These are phyloP conservation scores for Trochalopteron elliotii DNA, from an alignment of 2,113 vertebrate species.

Conservation along the genomic window DNA sequence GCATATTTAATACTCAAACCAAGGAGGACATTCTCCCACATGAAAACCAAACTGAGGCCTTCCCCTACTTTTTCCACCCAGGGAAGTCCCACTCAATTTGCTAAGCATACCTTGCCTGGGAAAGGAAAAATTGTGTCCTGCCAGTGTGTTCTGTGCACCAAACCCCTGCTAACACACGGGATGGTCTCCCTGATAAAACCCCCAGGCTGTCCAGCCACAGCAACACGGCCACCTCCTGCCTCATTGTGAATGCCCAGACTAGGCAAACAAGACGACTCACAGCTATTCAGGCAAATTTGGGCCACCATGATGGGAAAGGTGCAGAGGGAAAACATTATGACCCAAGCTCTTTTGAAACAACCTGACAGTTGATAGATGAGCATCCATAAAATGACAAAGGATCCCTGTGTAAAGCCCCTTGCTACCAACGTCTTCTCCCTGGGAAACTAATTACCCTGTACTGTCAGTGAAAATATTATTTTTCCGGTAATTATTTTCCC, in stretches of 20 bases:
- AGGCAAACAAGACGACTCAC: slow-evolving; percentile 78
- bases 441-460: slow-evolving; percentile 80
- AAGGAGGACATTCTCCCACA: not conserved
- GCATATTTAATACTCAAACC: not conserved
- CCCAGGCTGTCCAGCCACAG: slow-evolving; percentile 60
- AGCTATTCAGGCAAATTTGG: slow-evolving; percentile 75
- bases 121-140: not conserved
- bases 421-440: slow-evolving; percentile 74
- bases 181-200: not conserved
- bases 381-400: slow-evolving; percentile 83
- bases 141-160: not conserved
- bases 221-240: slow-evolving; percentile 58
- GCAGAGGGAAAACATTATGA: slow-evolving; percentile 79
- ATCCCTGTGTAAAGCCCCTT: slow-evolving; percentile 73
- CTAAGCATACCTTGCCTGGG: not conserved
- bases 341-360: slow-evolving; percentile 77
- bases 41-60: not conserved
- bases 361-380: slow-evolving; percentile 88
- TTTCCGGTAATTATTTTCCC: slow-evolving; percentile 71
- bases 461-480: slow-evolving; percentile 80
- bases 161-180: not conserved
- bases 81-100: not conserved
- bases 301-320: slow-evolving; percentile 81
- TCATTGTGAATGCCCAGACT: slow-evolving; percentile 74
- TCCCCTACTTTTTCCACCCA: not conserved